Evolutionary conservation across 1,140 invertebrate genomes (phyloP).

Genomic region (Zophobas atratus): DNA sequence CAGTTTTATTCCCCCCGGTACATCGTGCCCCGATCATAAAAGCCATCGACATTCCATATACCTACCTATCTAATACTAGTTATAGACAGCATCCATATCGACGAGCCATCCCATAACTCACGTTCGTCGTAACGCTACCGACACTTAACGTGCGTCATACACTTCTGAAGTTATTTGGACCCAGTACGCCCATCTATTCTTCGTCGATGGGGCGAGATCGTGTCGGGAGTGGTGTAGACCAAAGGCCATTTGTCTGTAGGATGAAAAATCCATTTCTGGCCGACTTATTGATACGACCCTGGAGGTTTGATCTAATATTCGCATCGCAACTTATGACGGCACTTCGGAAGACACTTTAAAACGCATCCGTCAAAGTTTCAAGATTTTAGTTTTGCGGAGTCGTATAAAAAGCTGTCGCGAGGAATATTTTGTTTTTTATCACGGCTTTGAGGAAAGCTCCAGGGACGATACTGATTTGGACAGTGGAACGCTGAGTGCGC

Average conservation of each 20-base stretch:
- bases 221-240: slow-evolving; percentile 57
- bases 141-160: slow-evolving; percentile 20
- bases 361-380: slow-evolving; percentile 62
- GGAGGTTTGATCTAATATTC: slow-evolving; percentile 62
- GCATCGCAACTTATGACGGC: slow-evolving; percentile 63
- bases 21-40: slow-evolving; percentile 33
- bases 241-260: slow-evolving; percentile 64
- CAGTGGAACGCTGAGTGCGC: slow-evolving; percentile 62
- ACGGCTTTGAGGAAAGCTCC: slow-evolving; percentile 53
- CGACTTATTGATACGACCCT: slow-evolving; percentile 67
- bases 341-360: slow-evolving; percentile 62
- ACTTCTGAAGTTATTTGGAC: slow-evolving; percentile 7
- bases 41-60: slow-evolving; percentile 45
- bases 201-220: neutral
- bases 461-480: slow-evolving; percentile 60
- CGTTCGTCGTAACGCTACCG: slow-evolving; percentile 9
- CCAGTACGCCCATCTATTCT: slow-evolving; percentile 10
- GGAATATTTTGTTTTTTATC: slow-evolving; percentile 60
- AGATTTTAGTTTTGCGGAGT: slow-evolving; percentile 5
- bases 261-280: slow-evolving; percentile 68
- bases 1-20: slow-evolving; percentile 13
- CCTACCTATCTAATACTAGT: slow-evolving; percentile 29
- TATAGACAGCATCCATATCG: slow-evolving; percentile 24
- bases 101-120: slow-evolving; percentile 41
- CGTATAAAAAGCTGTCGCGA: slow-evolving; percentile 56